phyloP scores from a whole-genome alignment of 2,888 invertebrate genomes.

The Rhogogaster chlorosoma region DNA sequence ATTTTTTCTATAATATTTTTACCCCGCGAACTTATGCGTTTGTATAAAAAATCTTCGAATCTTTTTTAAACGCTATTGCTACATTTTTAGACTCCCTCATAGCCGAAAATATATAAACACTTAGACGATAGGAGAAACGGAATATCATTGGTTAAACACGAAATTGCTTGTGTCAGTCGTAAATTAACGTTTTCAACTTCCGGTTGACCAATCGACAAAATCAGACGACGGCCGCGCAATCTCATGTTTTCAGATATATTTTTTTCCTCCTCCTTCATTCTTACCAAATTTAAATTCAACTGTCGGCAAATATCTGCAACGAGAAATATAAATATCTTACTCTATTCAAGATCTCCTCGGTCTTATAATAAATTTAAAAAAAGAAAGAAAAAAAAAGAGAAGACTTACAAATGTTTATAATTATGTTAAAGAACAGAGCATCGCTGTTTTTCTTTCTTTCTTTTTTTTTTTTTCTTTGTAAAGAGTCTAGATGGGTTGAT shows the following conservation, averaged over 20 bases:
- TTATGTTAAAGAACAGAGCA: too few species aligned
- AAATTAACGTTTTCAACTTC: conserved; percentile 23
- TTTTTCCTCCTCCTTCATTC: neutral
- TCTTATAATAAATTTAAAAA: too few species aligned
- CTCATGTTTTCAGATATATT: neutral
- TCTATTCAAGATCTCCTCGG: too few species aligned
- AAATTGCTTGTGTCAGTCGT: conserved; percentile 14
- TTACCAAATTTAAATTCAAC: neutral
- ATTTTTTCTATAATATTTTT: neutral
- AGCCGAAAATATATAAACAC: conserved; percentile 5
- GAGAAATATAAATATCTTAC: neutral
- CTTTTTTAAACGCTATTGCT: neutral
- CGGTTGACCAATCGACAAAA: neutral
- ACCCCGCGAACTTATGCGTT: too few species aligned
- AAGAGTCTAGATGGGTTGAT: too few species aligned
- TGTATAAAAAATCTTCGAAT: neutral
- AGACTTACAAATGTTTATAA: too few species aligned
- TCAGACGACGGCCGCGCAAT: neutral
- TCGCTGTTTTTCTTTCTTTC: too few species aligned
- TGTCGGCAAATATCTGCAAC: neutral
- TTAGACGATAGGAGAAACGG: neutral
- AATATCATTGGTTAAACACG: neutral
- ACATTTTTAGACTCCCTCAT: neutral
- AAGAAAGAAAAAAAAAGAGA: too few species aligned
- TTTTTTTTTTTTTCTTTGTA: too few species aligned